Conservation (phyloP, 2,113 vertebrate species). For the Cardinalis cardinalis region DNA sequence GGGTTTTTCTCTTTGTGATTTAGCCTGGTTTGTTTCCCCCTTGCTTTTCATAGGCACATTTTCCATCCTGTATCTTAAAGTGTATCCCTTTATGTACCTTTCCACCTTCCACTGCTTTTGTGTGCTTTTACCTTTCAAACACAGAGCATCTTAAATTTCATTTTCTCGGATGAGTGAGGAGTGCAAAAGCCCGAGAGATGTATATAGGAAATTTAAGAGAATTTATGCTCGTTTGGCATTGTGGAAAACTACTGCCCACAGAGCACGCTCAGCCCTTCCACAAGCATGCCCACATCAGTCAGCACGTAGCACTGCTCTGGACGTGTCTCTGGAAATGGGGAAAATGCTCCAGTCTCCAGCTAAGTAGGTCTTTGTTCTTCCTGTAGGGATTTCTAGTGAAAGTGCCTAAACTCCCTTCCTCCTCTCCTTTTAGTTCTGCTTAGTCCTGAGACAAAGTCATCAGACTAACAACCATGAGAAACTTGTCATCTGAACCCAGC, state of each 20-base stretch:
- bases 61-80: neutral
- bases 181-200: neutral
- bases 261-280: neutral
- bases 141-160: neutral
- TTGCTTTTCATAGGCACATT: neutral
- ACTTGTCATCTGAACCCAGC: neutral
- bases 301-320: accelerated
- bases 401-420: neutral
- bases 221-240: neutral
- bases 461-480: neutral
- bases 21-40: neutral
- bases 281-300: neutral
- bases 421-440: neutral
- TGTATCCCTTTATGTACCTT: neutral
- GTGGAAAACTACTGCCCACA: neutral
- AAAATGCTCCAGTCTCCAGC: neutral
- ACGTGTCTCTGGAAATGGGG: neutral
- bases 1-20: neutral
- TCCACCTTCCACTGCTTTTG: neutral
- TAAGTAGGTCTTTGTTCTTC: neutral
- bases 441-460: neutral
- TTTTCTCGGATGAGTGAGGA: neutral
- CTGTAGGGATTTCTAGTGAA: neutral
- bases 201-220: neutral
- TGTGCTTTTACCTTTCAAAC: neutral